Conservation (phyloP, 2,888 invertebrate genomes). For the Rotaria macrura region DNA sequence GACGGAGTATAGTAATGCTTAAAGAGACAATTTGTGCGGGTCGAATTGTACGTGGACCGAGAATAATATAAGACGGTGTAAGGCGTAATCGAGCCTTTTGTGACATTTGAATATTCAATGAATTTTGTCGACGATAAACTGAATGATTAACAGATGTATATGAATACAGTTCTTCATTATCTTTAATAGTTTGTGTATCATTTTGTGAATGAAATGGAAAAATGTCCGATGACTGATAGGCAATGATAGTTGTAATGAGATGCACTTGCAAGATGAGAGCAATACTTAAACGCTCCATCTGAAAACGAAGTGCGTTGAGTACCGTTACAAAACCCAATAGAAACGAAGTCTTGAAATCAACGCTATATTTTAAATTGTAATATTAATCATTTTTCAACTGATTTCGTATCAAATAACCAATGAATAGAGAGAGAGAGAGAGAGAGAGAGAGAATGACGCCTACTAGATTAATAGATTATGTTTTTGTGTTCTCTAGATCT, state of each 20-base stretch:
- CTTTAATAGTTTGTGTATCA: not conserved
- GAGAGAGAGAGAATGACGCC: not conserved
- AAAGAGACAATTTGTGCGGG: conserved; percentile 28
- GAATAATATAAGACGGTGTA: conserved; percentile 26
- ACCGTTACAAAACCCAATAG: not conserved
- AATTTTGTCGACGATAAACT: not conserved
- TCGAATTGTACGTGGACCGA: conserved; percentile 27
- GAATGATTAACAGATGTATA: not conserved
- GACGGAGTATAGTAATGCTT: conserved; percentile 27
- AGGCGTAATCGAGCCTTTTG: not conserved
- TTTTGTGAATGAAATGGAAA: not conserved
- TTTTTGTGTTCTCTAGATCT: no score
- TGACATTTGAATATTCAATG: not conserved
- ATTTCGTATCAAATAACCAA: not conserved
- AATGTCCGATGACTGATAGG: not conserved
- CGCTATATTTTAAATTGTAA: not conserved
- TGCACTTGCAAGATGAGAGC: not conserved
- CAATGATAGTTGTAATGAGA: not conserved
- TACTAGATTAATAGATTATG: not conserved
- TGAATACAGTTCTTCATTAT: not conserved
- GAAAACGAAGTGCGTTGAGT: not conserved
- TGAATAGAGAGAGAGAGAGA: not conserved
- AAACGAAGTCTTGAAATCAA: not conserved
- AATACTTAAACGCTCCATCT: not conserved
- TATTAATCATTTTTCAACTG: not conserved